These are phyloP conservation scores for Plusia festucae DNA, from an alignment of 2,888 invertebrate species.

Conservation along the genomic window DNA sequence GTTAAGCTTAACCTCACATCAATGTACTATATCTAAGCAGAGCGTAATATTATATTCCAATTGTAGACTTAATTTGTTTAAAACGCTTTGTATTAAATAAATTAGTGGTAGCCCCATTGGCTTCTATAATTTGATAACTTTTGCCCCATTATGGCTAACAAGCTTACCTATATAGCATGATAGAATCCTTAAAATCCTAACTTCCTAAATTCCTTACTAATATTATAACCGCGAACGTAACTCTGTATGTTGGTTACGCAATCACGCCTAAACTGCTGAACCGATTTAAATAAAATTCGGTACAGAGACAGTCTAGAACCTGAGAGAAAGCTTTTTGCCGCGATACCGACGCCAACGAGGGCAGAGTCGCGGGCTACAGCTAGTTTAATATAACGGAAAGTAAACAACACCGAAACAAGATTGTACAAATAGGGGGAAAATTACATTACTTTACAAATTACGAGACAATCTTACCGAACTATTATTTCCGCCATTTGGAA, in stretches of 20 bases:
- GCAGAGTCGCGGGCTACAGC: no score
- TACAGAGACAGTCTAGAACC: no score
- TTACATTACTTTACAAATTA: constrained; percentile 9
- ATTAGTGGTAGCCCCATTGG: no score
- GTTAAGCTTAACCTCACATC: constrained; percentile 3
- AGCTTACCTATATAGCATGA: background rate
- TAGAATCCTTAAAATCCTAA: no score
- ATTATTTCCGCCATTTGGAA: constrained; percentile 17
- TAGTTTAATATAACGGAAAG: background rate
- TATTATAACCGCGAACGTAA: no score
- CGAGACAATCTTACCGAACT: constrained; percentile 2
- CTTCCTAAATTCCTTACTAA: no score
- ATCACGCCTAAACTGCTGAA: no score
- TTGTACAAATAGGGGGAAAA: constrained; percentile 7
- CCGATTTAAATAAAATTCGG: no score
- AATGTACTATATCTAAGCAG: background rate
- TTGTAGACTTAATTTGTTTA: background rate
- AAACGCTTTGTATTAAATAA: background rate
- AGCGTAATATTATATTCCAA: constrained; percentile 2
- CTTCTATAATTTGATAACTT: no score
- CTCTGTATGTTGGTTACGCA: no score
- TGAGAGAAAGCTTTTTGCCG: no score
- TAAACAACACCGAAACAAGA: background rate
- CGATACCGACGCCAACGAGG: no score
- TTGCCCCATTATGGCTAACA: background rate